phyloP scores from a whole-genome alignment of 2,888 invertebrate species.

The Monopis laevigella region DNA sequence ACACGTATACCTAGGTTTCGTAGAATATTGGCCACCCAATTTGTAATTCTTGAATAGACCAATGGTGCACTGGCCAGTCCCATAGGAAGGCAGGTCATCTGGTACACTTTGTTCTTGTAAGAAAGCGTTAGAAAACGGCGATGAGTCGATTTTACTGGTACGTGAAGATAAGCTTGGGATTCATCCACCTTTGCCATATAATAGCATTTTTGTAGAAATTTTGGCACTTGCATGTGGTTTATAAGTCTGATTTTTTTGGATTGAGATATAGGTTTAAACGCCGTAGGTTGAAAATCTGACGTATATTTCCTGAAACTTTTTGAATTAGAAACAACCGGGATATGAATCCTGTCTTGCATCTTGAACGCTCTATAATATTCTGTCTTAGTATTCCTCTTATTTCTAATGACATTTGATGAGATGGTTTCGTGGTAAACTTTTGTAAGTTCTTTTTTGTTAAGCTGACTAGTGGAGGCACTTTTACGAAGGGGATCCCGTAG shows the following conservation, averaged over 20 bases:
- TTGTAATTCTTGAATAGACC: constrained; percentile 17
- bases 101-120: constrained; percentile 15
- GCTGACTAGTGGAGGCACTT: constrained; percentile 2
- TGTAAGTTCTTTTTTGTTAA: no score
- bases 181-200: constrained; percentile 18
- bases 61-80: constrained; percentile 19
- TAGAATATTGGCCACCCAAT: constrained; percentile 20
- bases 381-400: background rate
- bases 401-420: background rate
- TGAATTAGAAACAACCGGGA: constrained; percentile 13
- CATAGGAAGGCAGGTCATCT: constrained; percentile 21
- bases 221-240: constrained; percentile 15
- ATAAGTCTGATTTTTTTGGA: constrained; percentile 16
- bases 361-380: background rate
- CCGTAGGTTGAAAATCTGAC: constrained; percentile 15
- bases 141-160: constrained; percentile 14
- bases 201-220: constrained; percentile 16
- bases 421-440: background rate
- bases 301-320: constrained; percentile 11
- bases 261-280: constrained; percentile 15
- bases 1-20: constrained; percentile 16
- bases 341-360: background rate
- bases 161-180: constrained; percentile 19
- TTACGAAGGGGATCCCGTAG: constrained; percentile 16
- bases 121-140: constrained; percentile 18